These are phyloP conservation scores for Brenthis ino DNA, from an alignment of 2,888 invertebrate genomes.

Conservation along the genomic window DNA sequence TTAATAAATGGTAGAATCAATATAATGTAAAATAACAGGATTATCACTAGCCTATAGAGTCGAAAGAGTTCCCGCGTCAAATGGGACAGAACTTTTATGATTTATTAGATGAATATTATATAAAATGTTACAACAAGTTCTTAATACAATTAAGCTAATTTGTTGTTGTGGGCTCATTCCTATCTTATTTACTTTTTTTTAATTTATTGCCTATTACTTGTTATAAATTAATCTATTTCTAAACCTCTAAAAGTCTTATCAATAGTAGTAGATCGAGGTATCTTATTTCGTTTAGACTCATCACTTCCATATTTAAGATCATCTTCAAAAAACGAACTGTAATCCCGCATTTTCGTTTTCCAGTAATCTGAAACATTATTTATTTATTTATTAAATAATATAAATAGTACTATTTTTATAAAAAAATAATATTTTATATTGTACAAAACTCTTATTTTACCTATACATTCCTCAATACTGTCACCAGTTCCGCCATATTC, in stretches of 20 bases:
- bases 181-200: not conserved
- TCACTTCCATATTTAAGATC: slow-evolving; percentile 73
- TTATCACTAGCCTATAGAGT: no score
- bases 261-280: slow-evolving; percentile 32
- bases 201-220: not conserved
- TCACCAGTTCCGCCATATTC: slow-evolving; percentile 85
- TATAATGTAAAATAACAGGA: no score
- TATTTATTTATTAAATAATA: no score
- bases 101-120: no score
- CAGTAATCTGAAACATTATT: slow-evolving; percentile 48
- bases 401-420: not conserved
- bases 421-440: not conserved
- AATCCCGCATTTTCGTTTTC: slow-evolving; percentile 66
- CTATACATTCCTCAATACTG: slow-evolving; percentile 69
- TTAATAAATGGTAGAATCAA: no score
- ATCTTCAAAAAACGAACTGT: slow-evolving; percentile 74
- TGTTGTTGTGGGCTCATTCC: not conserved
- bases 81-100: no score
- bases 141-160: no score
- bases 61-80: no score
- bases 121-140: no score
- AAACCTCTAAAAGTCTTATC: slow-evolving; percentile 6
- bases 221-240: slow-evolving; percentile 24
- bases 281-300: slow-evolving; percentile 73
- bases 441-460: slow-evolving; percentile 39